phyloP scores from a whole-genome alignment of 92 coral and sea anemone species.

The Meandrina meandrites region DNA sequence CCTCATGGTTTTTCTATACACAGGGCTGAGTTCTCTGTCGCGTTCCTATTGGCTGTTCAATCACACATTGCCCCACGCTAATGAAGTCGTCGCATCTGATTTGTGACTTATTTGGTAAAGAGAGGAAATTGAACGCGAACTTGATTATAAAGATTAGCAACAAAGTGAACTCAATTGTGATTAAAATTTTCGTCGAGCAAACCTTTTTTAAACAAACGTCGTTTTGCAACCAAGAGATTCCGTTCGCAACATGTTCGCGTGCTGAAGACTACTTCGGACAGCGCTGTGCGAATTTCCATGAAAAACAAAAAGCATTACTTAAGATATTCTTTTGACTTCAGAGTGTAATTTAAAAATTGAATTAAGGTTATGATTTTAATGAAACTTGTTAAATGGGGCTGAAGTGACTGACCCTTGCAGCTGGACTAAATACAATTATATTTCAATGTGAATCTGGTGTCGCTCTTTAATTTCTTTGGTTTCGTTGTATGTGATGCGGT shows the following conservation, averaged over 20 bases:
- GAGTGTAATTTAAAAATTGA: slow-evolving; percentile 36
- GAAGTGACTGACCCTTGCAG: slow-evolving; percentile 13
- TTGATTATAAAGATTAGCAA: slow-evolving; percentile 65
- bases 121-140: slow-evolving; percentile 63
- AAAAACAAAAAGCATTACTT: slow-evolving; percentile 14
- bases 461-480: slow-evolving; percentile 26
- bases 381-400: slow-evolving; percentile 30
- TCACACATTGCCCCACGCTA: slow-evolving; percentile 33
- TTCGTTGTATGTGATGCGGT: not conserved
- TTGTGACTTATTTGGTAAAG: slow-evolving; percentile 58
- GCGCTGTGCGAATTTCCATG: slow-evolving; percentile 34
- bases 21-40: not conserved
- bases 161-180: slow-evolving; percentile 32
- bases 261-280: slow-evolving; percentile 19
- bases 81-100: slow-evolving; percentile 68
- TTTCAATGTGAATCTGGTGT: slow-evolving; percentile 22
- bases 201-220: slow-evolving; percentile 7
- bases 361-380: slow-evolving; percentile 28
- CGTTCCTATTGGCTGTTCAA: slow-evolving; percentile 14
- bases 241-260: slow-evolving; percentile 20
- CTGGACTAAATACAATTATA: slow-evolving; percentile 27
- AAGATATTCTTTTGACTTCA: slow-evolving; percentile 26
- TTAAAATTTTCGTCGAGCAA: not conserved
- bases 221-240: slow-evolving; percentile 1
- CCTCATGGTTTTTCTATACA: slow-evolving; percentile 9